A percentile compares a stretch with the other conserved stretches of the same genome.
phyloP scores from a whole-genome alignment of 2,797 vertebrate genomes.

The Cryptoprocta ferox region DNA sequence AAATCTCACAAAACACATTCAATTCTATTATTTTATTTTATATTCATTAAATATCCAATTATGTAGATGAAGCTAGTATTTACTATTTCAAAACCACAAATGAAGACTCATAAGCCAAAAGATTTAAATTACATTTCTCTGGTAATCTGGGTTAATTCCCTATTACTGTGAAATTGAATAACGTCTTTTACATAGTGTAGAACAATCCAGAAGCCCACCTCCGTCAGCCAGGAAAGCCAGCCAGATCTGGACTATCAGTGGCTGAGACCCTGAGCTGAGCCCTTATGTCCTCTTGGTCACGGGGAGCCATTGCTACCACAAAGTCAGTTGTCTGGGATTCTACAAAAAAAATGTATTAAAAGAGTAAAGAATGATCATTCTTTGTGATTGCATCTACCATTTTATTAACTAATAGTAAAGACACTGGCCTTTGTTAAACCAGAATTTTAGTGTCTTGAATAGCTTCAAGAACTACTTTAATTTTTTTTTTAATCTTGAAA shows the following conservation, averaged over 20 bases:
- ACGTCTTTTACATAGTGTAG: background rate
- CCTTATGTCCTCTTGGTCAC: background rate
- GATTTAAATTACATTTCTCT: background rate
- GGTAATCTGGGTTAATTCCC: background rate
- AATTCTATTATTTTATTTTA: constrained; percentile 20
- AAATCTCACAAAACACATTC: background rate
- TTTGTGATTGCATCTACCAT: background rate
- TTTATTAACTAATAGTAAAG: background rate
- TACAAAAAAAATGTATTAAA: background rate
- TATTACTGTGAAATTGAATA: background rate
- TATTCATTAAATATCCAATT: background rate
- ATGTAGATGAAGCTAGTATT: background rate
- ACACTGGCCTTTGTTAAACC: background rate
- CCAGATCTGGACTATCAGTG: accelerated
- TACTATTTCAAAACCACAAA: constrained; percentile 6
- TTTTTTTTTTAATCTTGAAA: background rate
- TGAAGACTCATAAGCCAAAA: background rate
- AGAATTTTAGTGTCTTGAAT: background rate
- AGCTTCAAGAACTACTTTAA: background rate
- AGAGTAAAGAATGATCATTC: background rate
- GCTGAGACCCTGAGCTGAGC: background rate
- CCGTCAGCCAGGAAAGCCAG: background rate
- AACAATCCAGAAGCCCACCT: background rate
- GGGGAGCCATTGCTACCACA: accelerated
- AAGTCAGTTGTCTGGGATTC: background rate